These are phyloP conservation scores for Hippocampus kuda DNA, from an alignment of 2,797 vertebrate genomes.

Conservation along the genomic window DNA sequence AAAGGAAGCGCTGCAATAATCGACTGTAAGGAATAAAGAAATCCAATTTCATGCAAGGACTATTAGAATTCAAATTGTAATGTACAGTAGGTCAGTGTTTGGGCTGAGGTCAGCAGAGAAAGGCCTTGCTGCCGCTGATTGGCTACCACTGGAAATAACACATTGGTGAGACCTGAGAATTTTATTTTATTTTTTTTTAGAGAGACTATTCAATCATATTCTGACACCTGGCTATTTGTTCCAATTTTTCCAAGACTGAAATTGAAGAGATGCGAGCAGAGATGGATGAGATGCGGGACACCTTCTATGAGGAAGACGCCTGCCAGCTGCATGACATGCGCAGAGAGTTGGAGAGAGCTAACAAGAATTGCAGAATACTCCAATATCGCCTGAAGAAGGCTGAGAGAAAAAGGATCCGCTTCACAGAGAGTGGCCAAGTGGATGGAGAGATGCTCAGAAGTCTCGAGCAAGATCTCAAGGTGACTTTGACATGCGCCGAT, in stretches of 20 bases:
- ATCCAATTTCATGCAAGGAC: not conserved
- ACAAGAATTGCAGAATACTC: conserved; percentile 97
- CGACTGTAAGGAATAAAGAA: not conserved
- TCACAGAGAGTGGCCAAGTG: conserved; percentile 86
- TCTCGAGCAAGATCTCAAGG: conserved; percentile 97
- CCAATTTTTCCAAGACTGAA: conserved; percentile 68
- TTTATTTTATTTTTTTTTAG: no score
- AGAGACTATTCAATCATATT: not conserved
- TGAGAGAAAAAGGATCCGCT: conserved; percentile 85
- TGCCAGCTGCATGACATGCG: conserved; percentile 98
- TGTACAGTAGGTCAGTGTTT: not conserved
- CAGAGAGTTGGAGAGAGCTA: conserved; percentile 92
- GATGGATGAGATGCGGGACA: conserved; percentile 99
- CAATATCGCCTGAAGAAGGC: conserved; percentile 96
- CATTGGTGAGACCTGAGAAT: not conserved
- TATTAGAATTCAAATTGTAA: not conserved
- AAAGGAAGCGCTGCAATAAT: not conserved
- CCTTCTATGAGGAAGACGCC: conserved; percentile 95
- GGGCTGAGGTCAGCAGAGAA: not conserved
- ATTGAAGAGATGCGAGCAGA: conserved; percentile 95
- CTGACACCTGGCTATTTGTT: not conserved
- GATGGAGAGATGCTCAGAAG: conserved; percentile 90
- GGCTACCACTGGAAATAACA: not conserved
- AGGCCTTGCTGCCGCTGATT: not conserved
- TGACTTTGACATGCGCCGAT: conserved; percentile 28